A percentile compares a stretch with the other conserved stretches of the same genome.
Conservation (phyloP, 92 coral and sea anemone species). For the Plumapathes pennacea region DNA sequence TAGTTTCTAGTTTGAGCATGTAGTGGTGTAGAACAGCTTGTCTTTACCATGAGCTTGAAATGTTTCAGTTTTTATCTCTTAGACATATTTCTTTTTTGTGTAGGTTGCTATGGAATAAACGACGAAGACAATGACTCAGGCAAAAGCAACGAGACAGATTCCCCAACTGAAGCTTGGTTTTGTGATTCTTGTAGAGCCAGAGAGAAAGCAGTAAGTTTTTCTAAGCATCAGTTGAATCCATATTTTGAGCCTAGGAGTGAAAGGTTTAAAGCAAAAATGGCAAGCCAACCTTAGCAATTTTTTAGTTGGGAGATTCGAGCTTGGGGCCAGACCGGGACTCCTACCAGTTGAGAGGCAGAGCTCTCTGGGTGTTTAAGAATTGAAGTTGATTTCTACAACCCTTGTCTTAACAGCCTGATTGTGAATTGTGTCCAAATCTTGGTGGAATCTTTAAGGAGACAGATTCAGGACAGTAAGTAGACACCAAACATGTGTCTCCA, state of each 20-base stretch:
- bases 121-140: conserved; percentile 86
- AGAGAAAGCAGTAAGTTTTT: conserved; percentile 74
- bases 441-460: conserved; percentile 98
- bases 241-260: neutral
- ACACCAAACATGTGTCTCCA: neutral
- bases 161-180: conserved; percentile 98
- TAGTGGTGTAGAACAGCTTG: neutral
- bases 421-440: conserved; percentile 96
- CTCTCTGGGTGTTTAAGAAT: no score
- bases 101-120: conserved; percentile 98
- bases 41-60: no score
- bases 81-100: neutral
- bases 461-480: conserved; percentile 89
- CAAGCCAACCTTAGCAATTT: neutral
- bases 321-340: neutral
- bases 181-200: conserved; percentile 97
- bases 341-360: no score
- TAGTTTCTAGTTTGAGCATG: neutral
- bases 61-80: no score
- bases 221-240: neutral
- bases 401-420: conserved; percentile 49
- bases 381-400: neutral
- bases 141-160: conserved; percentile 90
- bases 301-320: neutral
- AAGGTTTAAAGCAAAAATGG: neutral